Evolutionary conservation across 2,888 invertebrate species (phyloP).

Genomic region (Erebia epiphron): DNA sequence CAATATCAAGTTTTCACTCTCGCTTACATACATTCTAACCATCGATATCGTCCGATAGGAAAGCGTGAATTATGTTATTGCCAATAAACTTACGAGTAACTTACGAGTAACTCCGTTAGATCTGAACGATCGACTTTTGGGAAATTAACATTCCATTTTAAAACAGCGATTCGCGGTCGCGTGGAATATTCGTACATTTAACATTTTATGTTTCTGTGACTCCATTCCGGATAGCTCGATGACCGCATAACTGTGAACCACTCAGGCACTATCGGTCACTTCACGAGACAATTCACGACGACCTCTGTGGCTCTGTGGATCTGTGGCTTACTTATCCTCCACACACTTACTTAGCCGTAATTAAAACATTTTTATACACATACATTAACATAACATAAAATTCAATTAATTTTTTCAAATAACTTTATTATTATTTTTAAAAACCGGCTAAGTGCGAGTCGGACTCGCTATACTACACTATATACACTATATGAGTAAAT

Average conservation of each 20-base stretch:
- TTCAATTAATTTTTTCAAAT: too few species aligned
- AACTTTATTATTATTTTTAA: too few species aligned
- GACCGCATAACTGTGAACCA: slow-evolving; percentile 58
- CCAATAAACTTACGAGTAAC: slow-evolving; percentile 48
- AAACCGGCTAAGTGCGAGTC: too few species aligned
- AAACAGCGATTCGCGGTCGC: slow-evolving; percentile 42
- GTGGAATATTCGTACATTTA: slow-evolving; percentile 54
- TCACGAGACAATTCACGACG: too few species aligned
- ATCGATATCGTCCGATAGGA: slow-evolving; percentile 9
- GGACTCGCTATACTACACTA: too few species aligned
- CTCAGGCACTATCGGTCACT: slow-evolving; percentile 54
- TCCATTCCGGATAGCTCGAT: slow-evolving; percentile 54
- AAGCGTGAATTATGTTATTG: slow-evolving; percentile 36
- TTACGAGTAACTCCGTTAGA: slow-evolving; percentile 58
- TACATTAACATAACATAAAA: too few species aligned
- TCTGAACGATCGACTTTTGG: slow-evolving; percentile 52
- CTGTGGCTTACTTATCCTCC: too few species aligned
- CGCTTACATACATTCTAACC: slow-evolving; percentile 10
- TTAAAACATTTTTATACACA: too few species aligned
- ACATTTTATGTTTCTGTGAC: slow-evolving; percentile 59
- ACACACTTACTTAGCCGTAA: too few species aligned
- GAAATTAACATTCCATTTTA: slow-evolving; percentile 49
- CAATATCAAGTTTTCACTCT: slow-evolving; percentile 2
- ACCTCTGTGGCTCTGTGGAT: too few species aligned
- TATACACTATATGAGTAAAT: too few species aligned